These are phyloP conservation scores for Orchestes rusci DNA, from an alignment of 2,888 invertebrate genomes.

Conservation along the genomic window DNA sequence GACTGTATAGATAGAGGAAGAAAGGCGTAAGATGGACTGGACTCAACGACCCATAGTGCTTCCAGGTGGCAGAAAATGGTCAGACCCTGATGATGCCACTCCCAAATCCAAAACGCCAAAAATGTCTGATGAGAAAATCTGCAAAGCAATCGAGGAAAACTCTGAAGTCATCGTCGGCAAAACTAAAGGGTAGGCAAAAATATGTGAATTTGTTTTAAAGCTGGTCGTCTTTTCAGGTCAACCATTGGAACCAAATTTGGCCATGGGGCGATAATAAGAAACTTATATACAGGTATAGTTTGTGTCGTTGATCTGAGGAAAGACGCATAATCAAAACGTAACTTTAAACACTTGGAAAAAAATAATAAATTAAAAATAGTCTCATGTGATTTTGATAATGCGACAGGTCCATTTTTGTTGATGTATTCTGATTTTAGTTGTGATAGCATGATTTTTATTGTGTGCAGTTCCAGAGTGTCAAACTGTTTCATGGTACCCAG, in stretches of 20 bases:
- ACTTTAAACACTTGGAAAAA: neutral
- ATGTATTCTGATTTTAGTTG: slow-evolving; percentile 22
- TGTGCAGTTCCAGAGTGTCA: slow-evolving; percentile 47
- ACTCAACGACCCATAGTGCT: slow-evolving; percentile 58
- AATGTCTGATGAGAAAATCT: slow-evolving; percentile 83
- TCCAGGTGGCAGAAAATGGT: slow-evolving; percentile 73
- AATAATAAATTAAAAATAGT: neutral
- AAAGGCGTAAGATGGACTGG: slow-evolving; percentile 21
- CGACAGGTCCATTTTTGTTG: neutral
- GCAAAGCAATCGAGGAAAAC: slow-evolving; percentile 76
- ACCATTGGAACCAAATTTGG: slow-evolving; percentile 56
- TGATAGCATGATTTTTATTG: slow-evolving; percentile 21
- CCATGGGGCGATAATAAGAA: slow-evolving; percentile 52
- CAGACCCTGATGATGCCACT: slow-evolving; percentile 69
- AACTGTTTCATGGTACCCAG: slow-evolving; percentile 48
- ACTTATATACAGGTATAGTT: slow-evolving; percentile 52
- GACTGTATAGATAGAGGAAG: slow-evolving; percentile 19
- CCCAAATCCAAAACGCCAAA: slow-evolving; percentile 33
- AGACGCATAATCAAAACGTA: no score
- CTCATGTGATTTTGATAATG: neutral
- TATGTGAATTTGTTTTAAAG: slow-evolving; percentile 19
- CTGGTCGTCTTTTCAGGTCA: slow-evolving; percentile 51
- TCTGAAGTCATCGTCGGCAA: slow-evolving; percentile 80
- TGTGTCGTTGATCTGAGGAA: no score
- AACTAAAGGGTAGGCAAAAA: slow-evolving; percentile 68